These are phyloP conservation scores for Sphaerophoria rueppellii DNA, from an alignment of 2,888 invertebrate genomes.

Conservation along the genomic window DNA sequence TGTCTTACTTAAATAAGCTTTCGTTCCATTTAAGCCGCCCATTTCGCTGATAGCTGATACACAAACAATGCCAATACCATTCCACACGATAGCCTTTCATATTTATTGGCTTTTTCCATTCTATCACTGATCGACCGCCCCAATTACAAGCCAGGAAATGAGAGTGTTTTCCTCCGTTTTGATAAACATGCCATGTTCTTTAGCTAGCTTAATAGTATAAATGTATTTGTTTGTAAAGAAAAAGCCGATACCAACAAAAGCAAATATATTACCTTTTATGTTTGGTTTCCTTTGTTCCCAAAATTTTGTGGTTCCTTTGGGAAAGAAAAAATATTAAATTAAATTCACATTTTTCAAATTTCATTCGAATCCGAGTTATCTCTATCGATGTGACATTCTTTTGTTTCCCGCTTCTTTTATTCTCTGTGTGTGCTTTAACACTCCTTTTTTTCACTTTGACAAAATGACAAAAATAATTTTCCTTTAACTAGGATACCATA, in stretches of 20 bases:
- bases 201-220: neutral
- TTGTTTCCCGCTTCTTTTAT: conserved; percentile 47
- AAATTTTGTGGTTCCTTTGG: neutral
- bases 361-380: conserved; percentile 8
- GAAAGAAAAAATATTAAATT: neutral
- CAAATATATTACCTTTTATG: conserved; percentile 18
- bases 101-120: conserved; percentile 23
- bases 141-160: conserved; percentile 48
- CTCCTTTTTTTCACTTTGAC: conserved; percentile 18
- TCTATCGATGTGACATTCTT: neutral
- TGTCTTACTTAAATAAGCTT: conserved; percentile 26
- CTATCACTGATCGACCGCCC: neutral
- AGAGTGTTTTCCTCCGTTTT: conserved; percentile 14
- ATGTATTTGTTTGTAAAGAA: neutral
- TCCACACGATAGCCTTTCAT: conserved; percentile 21
- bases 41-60: neutral
- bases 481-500: conserved; percentile 1
- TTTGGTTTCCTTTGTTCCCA: neutral
- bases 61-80: neutral
- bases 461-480: conserved; percentile 32
- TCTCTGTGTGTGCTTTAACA: conserved; percentile 2
- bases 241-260: neutral
- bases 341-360: conserved; percentile 44
- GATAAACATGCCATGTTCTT: neutral
- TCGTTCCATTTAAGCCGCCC: conserved; percentile 6